Evolutionary conservation across 2,113 vertebrate species (phyloP), one percentile per base, ranked within the genome.

Genomic region (Spea bombifrons): DNA sequence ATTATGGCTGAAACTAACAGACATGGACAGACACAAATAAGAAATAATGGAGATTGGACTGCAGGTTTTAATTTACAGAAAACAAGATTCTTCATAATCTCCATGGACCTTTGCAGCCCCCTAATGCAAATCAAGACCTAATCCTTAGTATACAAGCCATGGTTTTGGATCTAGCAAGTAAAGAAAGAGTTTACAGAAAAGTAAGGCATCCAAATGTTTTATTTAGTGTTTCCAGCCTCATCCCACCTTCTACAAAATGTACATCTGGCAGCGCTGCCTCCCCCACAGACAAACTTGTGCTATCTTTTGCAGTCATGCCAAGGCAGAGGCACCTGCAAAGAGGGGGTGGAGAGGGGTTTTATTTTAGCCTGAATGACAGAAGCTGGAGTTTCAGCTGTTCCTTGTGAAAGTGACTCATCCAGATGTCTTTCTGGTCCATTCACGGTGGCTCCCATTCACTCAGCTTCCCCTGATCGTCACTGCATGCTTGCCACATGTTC

Each of bases 251-350:
- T 8, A 79, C 10, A 55, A 71, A 50, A 78, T 47, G 16, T 50
- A 49, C 69, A 78, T 78, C 61, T 73, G 71, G 70, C 50, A 80
- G 43, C 46, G 15, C 15, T 79, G 63, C 76, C 49, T 73, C 63
- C 76, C 30, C 63, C 59, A 66, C 70, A 73, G 61, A 73, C 75
- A 63, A 68, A 77, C 65, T 66, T 67, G 71, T 67, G 67, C 73
- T 59, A 73, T 80, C 53, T 75, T 57, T 30, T 59, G 15, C 45
- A 52, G 55, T 80, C 50, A 49, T 79, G 59, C 61, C 71, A 66
- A 7, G 3, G 55, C 44, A 10, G n/a, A 73, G 47, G 77, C 77
- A 80, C 77, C 77, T 80, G 77, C 49, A 15, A 80, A 43, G 45
- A 73, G 77, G 70, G 77, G 71, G 77, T 80, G 77, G 61, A 7